A percentile compares a stretch with the other conserved stretches of the same genome.
These are phyloP conservation scores for Poeciliopsis infans DNA, from an alignment of 2,797 vertebrate genomes.

Conservation along the genomic window DNA sequence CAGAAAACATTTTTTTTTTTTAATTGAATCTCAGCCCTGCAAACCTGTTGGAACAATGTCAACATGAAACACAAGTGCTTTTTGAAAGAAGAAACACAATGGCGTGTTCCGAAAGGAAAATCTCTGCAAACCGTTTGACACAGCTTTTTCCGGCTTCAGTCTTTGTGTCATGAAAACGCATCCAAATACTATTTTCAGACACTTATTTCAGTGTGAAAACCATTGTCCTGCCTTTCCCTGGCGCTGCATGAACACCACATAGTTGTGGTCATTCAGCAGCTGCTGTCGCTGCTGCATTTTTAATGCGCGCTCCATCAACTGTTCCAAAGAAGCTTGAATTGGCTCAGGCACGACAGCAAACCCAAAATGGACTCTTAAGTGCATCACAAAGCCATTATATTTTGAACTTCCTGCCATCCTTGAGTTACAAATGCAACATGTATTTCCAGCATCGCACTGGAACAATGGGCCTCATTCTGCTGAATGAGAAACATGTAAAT, in stretches of 20 bases:
- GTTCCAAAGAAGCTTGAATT: slow-evolving; percentile 60
- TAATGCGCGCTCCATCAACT: slow-evolving; percentile 56
- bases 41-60: slow-evolving; percentile 8
- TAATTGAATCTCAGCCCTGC: slow-evolving; percentile 4
- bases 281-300: slow-evolving; percentile 59
- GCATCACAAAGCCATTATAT: slow-evolving; percentile 46
- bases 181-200: slow-evolving; percentile 54
- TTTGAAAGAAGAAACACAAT: slow-evolving; percentile 29
- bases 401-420: slow-evolving; percentile 51
- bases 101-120: slow-evolving; percentile 20
- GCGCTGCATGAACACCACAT: slow-evolving; percentile 56
- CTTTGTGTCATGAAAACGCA: slow-evolving; percentile 45
- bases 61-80: slow-evolving; percentile 16
- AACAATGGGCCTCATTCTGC: slow-evolving; percentile 26
- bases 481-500: slow-evolving; percentile 34
- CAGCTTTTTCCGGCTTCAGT: slow-evolving; percentile 39
- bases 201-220: slow-evolving; percentile 52
- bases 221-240: slow-evolving; percentile 57
- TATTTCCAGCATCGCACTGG: slow-evolving; percentile 13
- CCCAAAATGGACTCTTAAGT: slow-evolving; percentile 54
- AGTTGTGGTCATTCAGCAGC: slow-evolving; percentile 67
- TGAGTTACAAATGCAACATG: slow-evolving; percentile 46
- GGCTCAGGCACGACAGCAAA: slow-evolving; percentile 58
- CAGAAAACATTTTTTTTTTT: not conserved
- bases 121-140: slow-evolving; percentile 41